Evolutionary conservation across 2,113 vertebrate species (phyloP), one percentile per base, ranked within the genome.

Genomic region (Penelope pileata): DNA sequence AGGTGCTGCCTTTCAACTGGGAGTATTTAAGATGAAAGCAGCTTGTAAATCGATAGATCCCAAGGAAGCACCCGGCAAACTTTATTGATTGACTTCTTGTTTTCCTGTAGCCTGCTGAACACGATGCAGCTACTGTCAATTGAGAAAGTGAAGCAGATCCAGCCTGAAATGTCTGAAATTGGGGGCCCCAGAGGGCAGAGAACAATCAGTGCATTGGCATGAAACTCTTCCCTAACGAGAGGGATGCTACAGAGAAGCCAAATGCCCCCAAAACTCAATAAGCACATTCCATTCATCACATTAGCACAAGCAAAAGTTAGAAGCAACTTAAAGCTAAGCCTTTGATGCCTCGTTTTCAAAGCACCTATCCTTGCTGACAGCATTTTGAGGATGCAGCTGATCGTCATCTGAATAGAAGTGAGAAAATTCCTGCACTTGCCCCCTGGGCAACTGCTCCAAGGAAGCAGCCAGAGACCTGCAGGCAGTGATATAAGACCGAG

Each of bases 401-500:
- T 12, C 21, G 24, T 34, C 77, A 68, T 14, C 60, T 17, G 9
- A 32, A n/a, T n/a, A n/a, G n/a, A n/a, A n/a, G n/a, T n/a, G n/a
- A n/a, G n/a, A n/a, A n/a, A 67, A 68, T 14, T 67, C 32, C 47
- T 8, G 26, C 13, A 0, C 43, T 16, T 42, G 38, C 18, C 51
- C 51, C 34, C 51, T 5, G 21, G 56, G 50, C 1, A 1, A 32
- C 14, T 12, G 7, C 42, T 30, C 42, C 24, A 10, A 27, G 43
- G 53, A 38, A 79, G 42, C 2, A 0, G 1, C 1, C 0, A 1
- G 43, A 48, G 45, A 77, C 13, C 64, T 36, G 40, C 38, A n/a
- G 63, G 38, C 38, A 74, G 47, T 54, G 29, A 12, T 18, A 54
- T n/a, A n/a, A n/a, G n/a, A 16, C 29, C 32, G 53, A 32, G 53